Base-by-base conservation (phyloP, 2,888 invertebrate species). In the Onthophagus sagittarius region DNA sequence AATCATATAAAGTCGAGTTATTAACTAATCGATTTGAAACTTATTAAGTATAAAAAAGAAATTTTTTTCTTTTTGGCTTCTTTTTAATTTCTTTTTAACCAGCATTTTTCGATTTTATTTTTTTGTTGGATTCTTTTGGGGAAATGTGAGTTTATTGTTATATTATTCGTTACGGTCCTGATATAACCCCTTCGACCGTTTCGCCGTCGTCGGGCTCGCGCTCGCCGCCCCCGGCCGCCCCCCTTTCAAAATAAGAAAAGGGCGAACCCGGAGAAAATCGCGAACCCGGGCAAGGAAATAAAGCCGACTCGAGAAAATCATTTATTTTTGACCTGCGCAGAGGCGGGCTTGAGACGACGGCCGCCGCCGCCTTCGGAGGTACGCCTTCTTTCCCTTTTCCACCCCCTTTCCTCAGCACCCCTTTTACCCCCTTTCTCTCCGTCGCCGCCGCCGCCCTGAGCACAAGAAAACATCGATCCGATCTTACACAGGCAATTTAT, bases 291-390 rank as follows among this genome's bases (percentile, higher is more conserved):
- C 78, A 82, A 81, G 81, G 83, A 83, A 83, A 83, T 83, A 83
- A 83, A 82, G 83, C 81, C 79, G 79, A 79, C 81, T 80, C 67
- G 81, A 81, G 83, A 83, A 83, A 83, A 83, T 83, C 83, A 82
- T 83, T 83, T 82, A 83, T 83, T 83, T 83, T 83, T 82, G 83
- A 83, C 83, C 80, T 83, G 83, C 83, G 83, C 83, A 82, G 79
- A 79, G 76, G 77, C 71, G 63, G 15, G 39, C 65, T 62, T 53
- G 11, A 65, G 72, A 67, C 32, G 73, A 53, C 23, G 15, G 53
- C 70, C 14, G 23, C n/a, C 70, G 71, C 15, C 71, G 53, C 53
- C 71, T 39, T 15, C 67, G 67, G 23, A 23, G 67, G 23, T 67
- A 23, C 32, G 32, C 67, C 67, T 32, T 67, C 23, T 15, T 15